Percentiles rank a stretch among this genome's conserved stretches.
Evolutionary conservation across 2,113 vertebrate genomes (phyloP).

Genomic region (Otolemur garnettii): DNA sequence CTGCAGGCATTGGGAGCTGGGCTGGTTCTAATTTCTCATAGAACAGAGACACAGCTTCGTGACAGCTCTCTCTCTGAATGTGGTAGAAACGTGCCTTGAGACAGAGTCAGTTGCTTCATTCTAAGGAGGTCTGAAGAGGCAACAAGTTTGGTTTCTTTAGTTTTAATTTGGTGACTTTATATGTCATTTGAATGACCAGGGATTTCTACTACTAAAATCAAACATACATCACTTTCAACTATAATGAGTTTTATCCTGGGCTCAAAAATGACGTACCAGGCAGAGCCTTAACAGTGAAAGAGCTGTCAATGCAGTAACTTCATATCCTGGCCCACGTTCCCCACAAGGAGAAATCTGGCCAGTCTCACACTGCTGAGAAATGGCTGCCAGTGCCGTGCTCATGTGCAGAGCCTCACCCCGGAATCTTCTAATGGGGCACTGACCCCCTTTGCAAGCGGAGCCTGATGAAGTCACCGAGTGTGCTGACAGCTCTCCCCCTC

Average conservation of each 20-base stretch:
- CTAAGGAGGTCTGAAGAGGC: background rate
- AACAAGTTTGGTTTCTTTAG: background rate
- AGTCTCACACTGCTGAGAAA: background rate
- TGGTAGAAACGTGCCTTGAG: background rate
- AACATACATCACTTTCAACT: slow-evolving; percentile 89
- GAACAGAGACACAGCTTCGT: slow-evolving; percentile 22
- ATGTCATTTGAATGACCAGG: slow-evolving; percentile 91
- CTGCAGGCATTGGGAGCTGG: background rate
- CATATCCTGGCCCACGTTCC: too few species aligned
- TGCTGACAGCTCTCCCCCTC: background rate
- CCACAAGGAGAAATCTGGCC: background rate
- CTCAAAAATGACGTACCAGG: background rate
- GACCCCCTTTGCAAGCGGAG: background rate
- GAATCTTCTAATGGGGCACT: too few species aligned
- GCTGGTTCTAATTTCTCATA: background rate
- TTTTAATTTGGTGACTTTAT: slow-evolving; percentile 86
- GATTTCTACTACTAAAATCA: slow-evolving; percentile 91
- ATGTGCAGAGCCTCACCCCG: background rate
- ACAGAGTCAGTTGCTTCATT: background rate
- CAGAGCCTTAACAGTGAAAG: background rate
- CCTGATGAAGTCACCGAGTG: fast-evolving
- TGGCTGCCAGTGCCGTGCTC: fast-evolving
- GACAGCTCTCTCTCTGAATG: background rate
- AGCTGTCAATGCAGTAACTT: background rate
- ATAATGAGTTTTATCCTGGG: background rate